A percentile compares a stretch with the other conserved stretches of the same genome.
phyloP scores from a whole-genome alignment of 2,888 invertebrate species.

The Epiblema foenella region DNA sequence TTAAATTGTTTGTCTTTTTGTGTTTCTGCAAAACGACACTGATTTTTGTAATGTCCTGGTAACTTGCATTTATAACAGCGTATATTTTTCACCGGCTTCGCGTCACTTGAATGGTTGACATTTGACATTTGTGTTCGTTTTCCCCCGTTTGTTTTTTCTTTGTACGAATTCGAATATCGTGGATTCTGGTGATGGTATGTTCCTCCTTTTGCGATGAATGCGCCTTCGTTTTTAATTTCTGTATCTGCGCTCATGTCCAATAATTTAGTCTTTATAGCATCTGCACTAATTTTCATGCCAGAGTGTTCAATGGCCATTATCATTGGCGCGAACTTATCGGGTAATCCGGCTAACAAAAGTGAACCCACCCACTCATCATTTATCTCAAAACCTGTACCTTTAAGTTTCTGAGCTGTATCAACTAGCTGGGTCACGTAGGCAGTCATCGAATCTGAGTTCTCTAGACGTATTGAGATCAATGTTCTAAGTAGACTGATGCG shows the following conservation, averaged over 20 bases:
- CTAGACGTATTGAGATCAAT: conserved; percentile 42
- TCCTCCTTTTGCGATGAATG: background rate
- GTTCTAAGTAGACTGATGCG: background rate
- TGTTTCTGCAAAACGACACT: conserved; percentile 24
- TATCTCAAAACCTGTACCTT: conserved; percentile 47
- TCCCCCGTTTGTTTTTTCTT: too few species aligned
- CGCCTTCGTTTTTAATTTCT: conserved; percentile 9
- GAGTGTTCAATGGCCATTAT: conserved; percentile 45
- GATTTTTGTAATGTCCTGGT: conserved; percentile 37
- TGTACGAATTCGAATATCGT: background rate
- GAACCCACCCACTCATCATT: conserved; percentile 48
- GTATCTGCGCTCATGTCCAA: conserved; percentile 41
- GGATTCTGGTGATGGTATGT: background rate
- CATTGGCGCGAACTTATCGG: conserved; percentile 46
- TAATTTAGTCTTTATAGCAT: conserved; percentile 44
- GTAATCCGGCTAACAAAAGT: conserved; percentile 47
- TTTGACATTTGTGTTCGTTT: too few species aligned
- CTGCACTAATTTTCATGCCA: conserved; percentile 32
- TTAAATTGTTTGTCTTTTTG: conserved; percentile 25
- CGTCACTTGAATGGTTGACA: too few species aligned
- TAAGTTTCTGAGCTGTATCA: conserved; percentile 46
- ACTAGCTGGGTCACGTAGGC: conserved; percentile 45
- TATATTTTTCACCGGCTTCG: conserved; percentile 32
- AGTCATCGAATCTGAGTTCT: conserved; percentile 43
- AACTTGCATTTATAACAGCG: conserved; percentile 46